Base-by-base conservation (phyloP, 2,113 vertebrate species). In the Odobenus rosmarus region DNA sequence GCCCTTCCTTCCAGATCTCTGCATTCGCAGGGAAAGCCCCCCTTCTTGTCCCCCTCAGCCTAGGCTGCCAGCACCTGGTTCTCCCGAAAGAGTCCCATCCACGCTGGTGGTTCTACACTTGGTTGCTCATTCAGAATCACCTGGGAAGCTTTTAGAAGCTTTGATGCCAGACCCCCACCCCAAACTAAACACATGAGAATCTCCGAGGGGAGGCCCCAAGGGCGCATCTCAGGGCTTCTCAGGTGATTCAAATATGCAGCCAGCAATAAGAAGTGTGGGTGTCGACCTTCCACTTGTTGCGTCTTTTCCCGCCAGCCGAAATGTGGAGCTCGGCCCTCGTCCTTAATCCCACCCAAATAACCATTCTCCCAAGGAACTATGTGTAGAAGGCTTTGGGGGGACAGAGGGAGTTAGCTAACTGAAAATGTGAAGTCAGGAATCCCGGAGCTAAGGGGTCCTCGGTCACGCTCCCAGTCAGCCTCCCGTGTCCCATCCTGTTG, bases 401-500 rank as follows among this genome's bases (percentile, higher is more conserved):
- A 67, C 62, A 88, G 57, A 74, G 62, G 33, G 3, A 76, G 64
- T 94, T 51, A 16, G 24, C 42, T 71, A 97, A 69, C 7, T 33
- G 13, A 87, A 87, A 67, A 74, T 67, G 80, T 83, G 28, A 95
- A 88, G 7, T 81, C 88, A 61, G 51, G 19, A 90, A 67, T 77
- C 90, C 28, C 57, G 36, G 10, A 67, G 62, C 76, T 84, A 74
- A 76, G 76, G 90, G 64, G 4, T 26, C 46, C 24, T 85, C 71
- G 51, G 49, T 88, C 76, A 64, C 92, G 96, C 96, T 92, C 74
- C 79, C 77, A 93, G 71, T 82, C 55, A 83, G 62, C 14, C 79
- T 89, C 21, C 26, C 93, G 31, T 31, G n/a, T 67, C 24, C 57
- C 18, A 49, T 82, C 53, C 33, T 61, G 10, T 61, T 81, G 69